phyloP scores from a whole-genome alignment of 1,140 invertebrate genomes.

The Aleiodes sp. region DNA sequence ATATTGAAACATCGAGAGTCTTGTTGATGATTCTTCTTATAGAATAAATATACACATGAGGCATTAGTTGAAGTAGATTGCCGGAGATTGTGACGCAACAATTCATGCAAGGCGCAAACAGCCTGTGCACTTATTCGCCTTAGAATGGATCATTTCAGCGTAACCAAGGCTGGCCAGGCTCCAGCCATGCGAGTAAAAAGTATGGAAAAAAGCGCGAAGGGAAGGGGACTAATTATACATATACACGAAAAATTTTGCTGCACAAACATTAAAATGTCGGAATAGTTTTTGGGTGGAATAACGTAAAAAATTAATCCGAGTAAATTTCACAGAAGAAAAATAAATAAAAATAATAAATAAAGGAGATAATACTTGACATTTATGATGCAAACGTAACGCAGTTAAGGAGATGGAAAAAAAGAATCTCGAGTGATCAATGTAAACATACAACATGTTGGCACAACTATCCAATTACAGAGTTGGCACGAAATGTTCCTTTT shows the following conservation, averaged over 20 bases:
- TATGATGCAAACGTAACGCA: neutral
- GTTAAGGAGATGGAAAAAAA: neutral
- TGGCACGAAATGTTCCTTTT: slow-evolving; percentile 13
- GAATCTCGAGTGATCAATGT: slow-evolving; percentile 2
- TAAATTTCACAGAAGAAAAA: too few relatives aligned
- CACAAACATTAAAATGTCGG: too few relatives aligned
- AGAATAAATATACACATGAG: neutral
- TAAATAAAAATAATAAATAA: too few relatives aligned
- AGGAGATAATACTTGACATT: neutral
- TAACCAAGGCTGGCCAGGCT: neutral
- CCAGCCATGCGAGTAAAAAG: too few relatives aligned
- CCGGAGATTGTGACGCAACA: slow-evolving; percentile 13
- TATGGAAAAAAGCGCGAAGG: too few relatives aligned
- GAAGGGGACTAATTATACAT: too few relatives aligned
- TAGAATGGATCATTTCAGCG: slow-evolving; percentile 5
- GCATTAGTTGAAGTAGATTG: slow-evolving; percentile 7
- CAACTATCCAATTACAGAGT: slow-evolving; percentile 9
- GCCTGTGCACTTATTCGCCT: neutral
- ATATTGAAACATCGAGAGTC: too few relatives aligned
- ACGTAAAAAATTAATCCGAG: too few relatives aligned
- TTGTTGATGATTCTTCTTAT: slow-evolving; percentile 15
- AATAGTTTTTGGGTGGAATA: too few relatives aligned
- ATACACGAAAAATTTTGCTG: too few relatives aligned
- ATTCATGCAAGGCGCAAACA: neutral
- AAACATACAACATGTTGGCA: slow-evolving; percentile 13